Evolutionary conservation across 2,113 vertebrate genomes (phyloP), one percentile per base, ranked within the genome.

Genomic region (Tretioscincus oriximinensis): DNA sequence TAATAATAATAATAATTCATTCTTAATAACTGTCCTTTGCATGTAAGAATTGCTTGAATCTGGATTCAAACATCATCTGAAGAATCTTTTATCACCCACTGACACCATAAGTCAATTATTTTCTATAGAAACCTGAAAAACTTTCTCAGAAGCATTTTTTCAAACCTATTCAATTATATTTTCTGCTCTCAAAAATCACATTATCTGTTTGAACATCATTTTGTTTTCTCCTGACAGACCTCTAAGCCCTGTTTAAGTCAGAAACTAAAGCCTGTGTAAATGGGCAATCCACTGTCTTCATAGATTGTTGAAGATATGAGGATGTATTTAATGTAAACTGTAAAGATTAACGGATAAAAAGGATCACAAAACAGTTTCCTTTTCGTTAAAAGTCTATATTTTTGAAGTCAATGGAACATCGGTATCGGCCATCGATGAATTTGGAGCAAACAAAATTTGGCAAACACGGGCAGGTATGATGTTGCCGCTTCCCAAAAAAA

Each of bases 381-480:
- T 16, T 16, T 11, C 80, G 93, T 91, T 88, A 97, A 90, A 96
- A 96, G 92, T 96, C 93, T 29, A 97, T 89, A 86, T 91, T 96
- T 92, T 98, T 97, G 93, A 97, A 95, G 92, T 96, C 73, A 0
- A 90, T 8, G 5, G 95, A 97, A 87, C 97, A 99, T 88, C 94
- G 94, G 86, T 95, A 97, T 91, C 93, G 96, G 88, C 92, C 96
- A 0, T 95, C 94, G 0, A 16, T 85, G 76, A 91, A 94, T 70
- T 89, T 88, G 88, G 94, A 93, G 89, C 98, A 98, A 6, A 93
- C 87, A 86, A 97, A 92, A 66, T 92, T 92, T 51, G 97, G 95
- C 8, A 94, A 85, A 78, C 98, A 99, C 20, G 98, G 98, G 47
- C 98, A 98, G 77, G 95, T 94, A 88, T 97, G 96, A 85, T 97